Conservation (phyloP, 2,888 invertebrate genomes). For the Scaptomyza caliginosa region DNA sequence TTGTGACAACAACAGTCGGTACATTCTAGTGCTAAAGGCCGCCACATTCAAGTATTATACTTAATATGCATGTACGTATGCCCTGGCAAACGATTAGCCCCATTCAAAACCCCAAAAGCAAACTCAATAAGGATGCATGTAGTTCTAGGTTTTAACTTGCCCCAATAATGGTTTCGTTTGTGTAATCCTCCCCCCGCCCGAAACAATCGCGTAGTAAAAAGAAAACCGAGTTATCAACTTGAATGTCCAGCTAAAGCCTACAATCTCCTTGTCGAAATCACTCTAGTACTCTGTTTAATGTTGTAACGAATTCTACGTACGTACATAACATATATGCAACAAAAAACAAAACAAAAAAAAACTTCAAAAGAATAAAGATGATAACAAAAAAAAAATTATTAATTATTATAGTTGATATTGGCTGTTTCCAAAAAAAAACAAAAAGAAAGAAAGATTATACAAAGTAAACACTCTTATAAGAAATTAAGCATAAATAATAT, state of each 20-base stretch:
- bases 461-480: constrained; percentile 26
- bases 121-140: constrained; percentile 8
- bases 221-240: constrained; percentile 42
- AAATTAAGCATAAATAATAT: constrained; percentile 54
- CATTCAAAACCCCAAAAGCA: not conserved
- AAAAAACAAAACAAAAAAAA: constrained; percentile 13
- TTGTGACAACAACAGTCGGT: constrained; percentile 41
- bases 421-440: constrained; percentile 46
- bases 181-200: constrained; percentile 33
- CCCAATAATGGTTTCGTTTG: constrained; percentile 65
- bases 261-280: constrained; percentile 34
- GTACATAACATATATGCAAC: constrained; percentile 49
- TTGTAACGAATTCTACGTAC: constrained; percentile 64
- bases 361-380: constrained; percentile 22
- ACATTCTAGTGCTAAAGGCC: constrained; percentile 57
- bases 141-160: constrained; percentile 22
- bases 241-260: constrained; percentile 50
- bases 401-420: constrained; percentile 54
- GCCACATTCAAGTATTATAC: constrained; percentile 55
- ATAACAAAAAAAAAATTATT: constrained; percentile 34
- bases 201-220: constrained; percentile 24
- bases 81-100: constrained; percentile 15
- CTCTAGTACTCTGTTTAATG: constrained; percentile 70
- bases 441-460: constrained; percentile 9
- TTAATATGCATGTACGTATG: constrained; percentile 41